Evolutionary conservation across 53 echinoderm and acorn worm genomes (phyloP), one percentile per base, ranked within the genome.

Genomic region (Henricia sp.): DNA sequence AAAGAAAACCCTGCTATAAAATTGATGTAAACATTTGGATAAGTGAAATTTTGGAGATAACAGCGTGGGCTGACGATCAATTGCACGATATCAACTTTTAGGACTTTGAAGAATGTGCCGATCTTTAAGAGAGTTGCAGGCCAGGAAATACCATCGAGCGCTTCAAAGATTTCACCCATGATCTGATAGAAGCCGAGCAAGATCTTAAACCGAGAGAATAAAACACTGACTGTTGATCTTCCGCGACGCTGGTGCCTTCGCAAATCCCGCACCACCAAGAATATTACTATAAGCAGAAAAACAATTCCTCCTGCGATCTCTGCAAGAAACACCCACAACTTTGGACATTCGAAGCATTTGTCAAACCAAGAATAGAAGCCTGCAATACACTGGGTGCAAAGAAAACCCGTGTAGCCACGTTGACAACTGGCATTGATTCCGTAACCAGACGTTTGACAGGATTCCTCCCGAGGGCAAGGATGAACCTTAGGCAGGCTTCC

Each of bases 141-240:
- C 88, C 88, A 88, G 34, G 72, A 66, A 59, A 88, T 71, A 13
- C 63, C 72, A 13, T 73, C 58, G 19, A 88, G 25, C 24, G 71
- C 65, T 14, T 50, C 34, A 24, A 83, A 72, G 34, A 88, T 88
- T 27, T 52, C 83, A 28, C 82, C 88, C 50, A 67, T 46, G 11
- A 88, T 74, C 71, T 88, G 88, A n/a, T 83, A 88, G 54, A 88
- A 88, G 33, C 91, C 91, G 13, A 90, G 64, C 27, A 86, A 19
- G 52, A 90, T 90, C 50, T 90, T 90, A 21, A 40, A 27, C 24
- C 91, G 58, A 8, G 91, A 70, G 9, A 83, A 56, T 3, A 87
- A 6, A 1, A 82, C 46, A 36, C 50, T 72, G 28, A 68, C 43
- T 20, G 38, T 46, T 0, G 86, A 53, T 43, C 91, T 24, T 1